Base-by-base conservation (phyloP, 2,113 vertebrate species). In the Nyctereutes procyonoides region DNA sequence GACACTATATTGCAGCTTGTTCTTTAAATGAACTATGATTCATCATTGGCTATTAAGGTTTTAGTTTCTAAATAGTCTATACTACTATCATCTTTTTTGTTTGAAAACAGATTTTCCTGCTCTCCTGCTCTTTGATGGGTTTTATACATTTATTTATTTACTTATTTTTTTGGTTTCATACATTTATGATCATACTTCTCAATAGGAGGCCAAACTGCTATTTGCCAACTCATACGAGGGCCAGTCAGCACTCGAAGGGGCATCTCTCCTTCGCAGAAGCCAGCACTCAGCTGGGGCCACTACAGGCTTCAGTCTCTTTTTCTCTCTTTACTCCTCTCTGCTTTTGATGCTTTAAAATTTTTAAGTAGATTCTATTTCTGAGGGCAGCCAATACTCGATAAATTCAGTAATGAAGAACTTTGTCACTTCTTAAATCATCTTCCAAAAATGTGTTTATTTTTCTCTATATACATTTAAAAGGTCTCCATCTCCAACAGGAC, bases 101-200 rank as follows among this genome's bases (percentile, higher is more conserved):
- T 19, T 97, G 20, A 90, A 94, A 94, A 60, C 7, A 73, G 48
- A 38, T 55, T 87, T 96, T 80, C 74, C 32, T 95, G 28, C 30
- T 93, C 63, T 80, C 62, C 13, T 95, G 28, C n/a, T 93, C 58
- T 89, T 92, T 81, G 32, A 76, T 69, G 43, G 4, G 24, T 71
- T 90, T 86, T 76, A 89, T 26, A 22, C 8, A 43, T 43, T 43
- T 43, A 43, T 43, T 43, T 43, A 43, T 43, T 43, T 43, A 43
- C 43, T 43, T 43, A 43, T 43, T 43, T 43, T 43, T 89, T 92
- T 81, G 4, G 24, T 71, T 90, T 86, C 71, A 89, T 26, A 22
- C 8, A 81, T 74, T 89, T 77, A 80, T 7, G 56, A 77, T 48
- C 20, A 43, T 43, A 74, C 24, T 74, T 88, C 17, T 77, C 38